A percentile compares a stretch with the other conserved stretches of the same genome.
phyloP scores from a whole-genome alignment of 2,113 vertebrate genomes.

The Sinocyclocheilus anshuiensis region DNA sequence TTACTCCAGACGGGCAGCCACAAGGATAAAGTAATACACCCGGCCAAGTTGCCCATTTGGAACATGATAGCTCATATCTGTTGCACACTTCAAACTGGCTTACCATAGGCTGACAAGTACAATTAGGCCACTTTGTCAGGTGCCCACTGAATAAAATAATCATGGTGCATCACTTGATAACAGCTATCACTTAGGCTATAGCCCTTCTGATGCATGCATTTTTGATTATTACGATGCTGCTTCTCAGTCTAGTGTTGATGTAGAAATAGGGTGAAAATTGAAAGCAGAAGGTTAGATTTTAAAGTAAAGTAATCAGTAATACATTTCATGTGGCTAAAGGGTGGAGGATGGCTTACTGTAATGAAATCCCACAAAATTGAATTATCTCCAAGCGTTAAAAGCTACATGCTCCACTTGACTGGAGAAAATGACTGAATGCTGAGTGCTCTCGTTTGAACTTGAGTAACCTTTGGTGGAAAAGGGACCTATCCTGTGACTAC shows the following conservation, averaged over 20 bases:
- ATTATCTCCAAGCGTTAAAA: slow-evolving; percentile 40
- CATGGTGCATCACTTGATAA: slow-evolving; percentile 45
- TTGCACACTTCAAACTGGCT: slow-evolving; percentile 33
- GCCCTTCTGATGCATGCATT: slow-evolving; percentile 34
- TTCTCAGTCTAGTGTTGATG: neutral
- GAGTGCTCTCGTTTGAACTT: slow-evolving; percentile 33
- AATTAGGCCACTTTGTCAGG: slow-evolving; percentile 41
- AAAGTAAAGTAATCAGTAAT: slow-evolving; percentile 11
- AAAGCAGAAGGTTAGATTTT: slow-evolving; percentile 1
- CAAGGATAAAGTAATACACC: slow-evolving; percentile 16
- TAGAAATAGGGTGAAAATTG: neutral
- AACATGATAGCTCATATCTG: slow-evolving; percentile 43
- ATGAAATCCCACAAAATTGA: slow-evolving; percentile 37
- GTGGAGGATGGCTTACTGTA: slow-evolving; percentile 28
- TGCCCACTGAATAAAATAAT: slow-evolving; percentile 44
- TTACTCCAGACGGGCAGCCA: slow-evolving; percentile 33
- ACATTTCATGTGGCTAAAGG: slow-evolving; percentile 23
- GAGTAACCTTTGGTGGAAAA: slow-evolving; percentile 23
- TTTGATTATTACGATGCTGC: slow-evolving; percentile 1
- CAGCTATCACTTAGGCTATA: slow-evolving; percentile 32
- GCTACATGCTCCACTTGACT: slow-evolving; percentile 19
- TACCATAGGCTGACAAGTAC: slow-evolving; percentile 35
- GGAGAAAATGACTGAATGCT: slow-evolving; percentile 33
- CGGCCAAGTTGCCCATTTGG: neutral
- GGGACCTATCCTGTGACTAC: neutral